These are phyloP conservation scores for Capreolus pygargus DNA, from an alignment of 2,113 vertebrate genomes.

Conservation along the genomic window DNA sequence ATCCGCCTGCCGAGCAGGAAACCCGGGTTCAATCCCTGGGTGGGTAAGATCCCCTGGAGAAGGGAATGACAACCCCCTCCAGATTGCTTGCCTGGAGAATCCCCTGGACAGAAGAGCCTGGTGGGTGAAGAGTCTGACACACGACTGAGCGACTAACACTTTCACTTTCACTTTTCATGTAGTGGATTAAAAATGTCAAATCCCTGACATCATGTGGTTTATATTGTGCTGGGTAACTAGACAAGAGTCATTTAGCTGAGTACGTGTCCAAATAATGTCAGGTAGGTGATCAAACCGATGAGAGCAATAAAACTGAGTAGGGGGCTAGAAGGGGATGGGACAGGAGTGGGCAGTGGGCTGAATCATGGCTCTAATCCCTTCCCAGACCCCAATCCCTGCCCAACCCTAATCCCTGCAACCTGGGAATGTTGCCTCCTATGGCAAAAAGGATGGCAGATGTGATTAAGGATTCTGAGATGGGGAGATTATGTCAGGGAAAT, in stretches of 20 bases:
- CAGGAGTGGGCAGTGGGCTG: not conserved
- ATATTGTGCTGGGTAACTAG: not conserved
- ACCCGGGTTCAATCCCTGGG: not conserved
- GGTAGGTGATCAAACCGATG: not conserved
- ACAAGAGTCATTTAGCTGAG: not conserved
- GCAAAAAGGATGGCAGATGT: not conserved
- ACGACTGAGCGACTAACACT: not conserved
- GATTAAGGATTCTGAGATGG: not conserved
- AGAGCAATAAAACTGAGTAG: not conserved
- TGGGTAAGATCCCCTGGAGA: not conserved
- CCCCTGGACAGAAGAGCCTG: not conserved
- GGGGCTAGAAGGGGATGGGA: not conserved
- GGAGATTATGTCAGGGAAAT: not conserved
- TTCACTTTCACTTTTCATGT: not conserved
- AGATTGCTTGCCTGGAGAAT: not conserved
- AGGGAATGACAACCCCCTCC: not conserved
- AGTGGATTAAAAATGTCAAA: not conserved
- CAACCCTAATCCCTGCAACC: not conserved
- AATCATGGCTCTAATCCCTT: not conserved
- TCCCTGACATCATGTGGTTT: not conserved
- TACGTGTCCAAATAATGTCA: not conserved
- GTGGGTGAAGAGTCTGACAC: not conserved
- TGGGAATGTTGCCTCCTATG: not conserved
- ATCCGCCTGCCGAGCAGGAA: not conserved
- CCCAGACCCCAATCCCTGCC: not conserved